Conservation (phyloP, 1,140 invertebrate species). For the Dryas iulia region DNA sequence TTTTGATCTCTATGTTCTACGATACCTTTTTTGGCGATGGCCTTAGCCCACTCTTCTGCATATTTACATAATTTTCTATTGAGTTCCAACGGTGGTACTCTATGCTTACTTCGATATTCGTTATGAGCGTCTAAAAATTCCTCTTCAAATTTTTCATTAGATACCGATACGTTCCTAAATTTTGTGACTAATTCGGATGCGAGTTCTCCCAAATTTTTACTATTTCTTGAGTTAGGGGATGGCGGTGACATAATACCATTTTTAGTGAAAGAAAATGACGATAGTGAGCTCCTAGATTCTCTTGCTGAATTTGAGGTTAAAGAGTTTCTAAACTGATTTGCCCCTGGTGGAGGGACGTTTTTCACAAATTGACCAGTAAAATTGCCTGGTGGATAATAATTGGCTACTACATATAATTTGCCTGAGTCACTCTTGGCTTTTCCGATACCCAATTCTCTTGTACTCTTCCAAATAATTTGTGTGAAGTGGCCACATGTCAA, state of each 20-base stretch:
- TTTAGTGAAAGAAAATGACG: constrained; percentile 46
- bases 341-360: constrained; percentile 84
- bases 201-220: constrained; percentile 58
- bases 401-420: constrained; percentile 86
- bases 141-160: constrained; percentile 77
- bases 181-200: constrained; percentile 63
- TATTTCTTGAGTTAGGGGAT: constrained; percentile 57
- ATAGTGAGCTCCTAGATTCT: constrained; percentile 13
- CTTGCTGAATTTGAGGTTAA: constrained; percentile 12
- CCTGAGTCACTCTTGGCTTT: constrained; percentile 83
- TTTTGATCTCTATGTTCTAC: constrained; percentile 88
- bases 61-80: constrained; percentile 86
- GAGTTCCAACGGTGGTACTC: constrained; percentile 84
- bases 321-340: constrained; percentile 51
- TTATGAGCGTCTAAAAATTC: constrained; percentile 89
- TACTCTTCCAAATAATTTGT: constrained; percentile 88
- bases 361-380: constrained; percentile 85
- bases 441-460: constrained; percentile 87
- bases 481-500: constrained; percentile 85
- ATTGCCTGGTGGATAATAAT: constrained; percentile 92
- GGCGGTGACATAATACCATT: constrained; percentile 44
- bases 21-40: constrained; percentile 83
- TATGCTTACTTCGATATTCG: constrained; percentile 86
- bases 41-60: constrained; percentile 91
- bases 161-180: constrained; percentile 57